phyloP scores from a whole-genome alignment of 2,113 vertebrate species.

The Xiphophorus hellerii region DNA sequence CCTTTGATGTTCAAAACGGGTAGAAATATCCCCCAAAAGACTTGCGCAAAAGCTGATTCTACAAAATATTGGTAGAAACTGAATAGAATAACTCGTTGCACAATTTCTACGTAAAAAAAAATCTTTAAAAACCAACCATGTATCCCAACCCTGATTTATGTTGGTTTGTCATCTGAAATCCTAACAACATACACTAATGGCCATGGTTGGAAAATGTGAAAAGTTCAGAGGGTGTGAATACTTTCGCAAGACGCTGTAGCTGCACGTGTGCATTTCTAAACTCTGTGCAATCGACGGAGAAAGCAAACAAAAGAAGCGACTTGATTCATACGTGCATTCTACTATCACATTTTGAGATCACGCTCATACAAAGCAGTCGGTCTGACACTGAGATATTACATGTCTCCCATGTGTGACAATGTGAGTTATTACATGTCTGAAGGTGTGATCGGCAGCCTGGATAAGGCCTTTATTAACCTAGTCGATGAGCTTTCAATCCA shows the following conservation, averaged over 20 bases:
- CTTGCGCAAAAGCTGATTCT: too few relatives aligned
- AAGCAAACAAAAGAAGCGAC: slow-evolving; percentile 8
- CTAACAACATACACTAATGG: not conserved
- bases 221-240: not conserved
- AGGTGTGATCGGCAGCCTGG: slow-evolving; percentile 61
- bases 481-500: slow-evolving; percentile 52
- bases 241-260: not conserved
- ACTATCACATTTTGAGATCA: slow-evolving; percentile 36
- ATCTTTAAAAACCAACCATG: too few relatives aligned
- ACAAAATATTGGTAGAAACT: too few relatives aligned
- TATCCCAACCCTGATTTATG: not conserved
- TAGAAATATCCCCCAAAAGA: too few relatives aligned
- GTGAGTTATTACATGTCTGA: slow-evolving; percentile 75
- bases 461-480: slow-evolving; percentile 60
- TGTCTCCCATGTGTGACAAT: slow-evolving; percentile 65
- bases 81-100: too few relatives aligned
- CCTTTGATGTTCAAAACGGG: too few relatives aligned
- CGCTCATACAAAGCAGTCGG: slow-evolving; percentile 44
- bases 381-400: slow-evolving; percentile 67
- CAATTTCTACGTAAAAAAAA: not conserved
- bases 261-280: slow-evolving; percentile 16
- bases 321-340: slow-evolving; percentile 10
- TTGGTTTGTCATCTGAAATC: not conserved
- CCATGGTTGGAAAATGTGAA: not conserved
- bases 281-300: not conserved